Base-by-base conservation (phyloP, 2,113 vertebrate species). In the Guaruba guarouba region DNA sequence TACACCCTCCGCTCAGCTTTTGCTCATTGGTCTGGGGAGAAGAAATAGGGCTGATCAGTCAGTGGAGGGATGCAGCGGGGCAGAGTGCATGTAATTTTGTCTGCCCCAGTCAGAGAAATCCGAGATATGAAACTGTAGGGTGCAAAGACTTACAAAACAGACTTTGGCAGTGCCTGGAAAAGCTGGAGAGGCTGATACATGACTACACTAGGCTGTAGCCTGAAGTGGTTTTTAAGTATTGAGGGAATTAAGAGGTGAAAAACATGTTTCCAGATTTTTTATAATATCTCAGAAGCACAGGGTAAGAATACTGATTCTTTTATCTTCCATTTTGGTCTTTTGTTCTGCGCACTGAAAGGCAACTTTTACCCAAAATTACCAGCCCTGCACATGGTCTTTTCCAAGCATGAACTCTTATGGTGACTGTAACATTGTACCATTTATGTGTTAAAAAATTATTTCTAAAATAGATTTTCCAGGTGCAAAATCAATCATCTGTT, bases 401-500 rank as follows among this genome's bases (percentile, higher is more conserved):
- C 62, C 14, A 79, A 54, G 62, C 28, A 27, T 7, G 37, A 73
- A 43, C 52, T 68, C 17, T 59, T 92, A 7, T 1, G 37, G 73
- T 93, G 39, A 20, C 29, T 41, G 24, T 44, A 94, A 76, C 23
- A 25, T 25, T 2, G 3, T n/a, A 4, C 4, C 2, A 39, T 43
- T 86, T 81, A 37, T 37, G 61, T 10, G 17, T 43, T 28, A 17
- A 91, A 85, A 95, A 93, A 63, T 52, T 0, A 43, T 73, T 91
- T 79, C 48, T 78, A 14, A 73, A 94, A 84, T 59, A 59, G 44
- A 28, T 93, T 96, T 93, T 85, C 90, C 88, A 93, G 86, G 43
- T 94, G 83, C 43, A 76, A 80, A 84, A 76, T 77, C 54, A 33
- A 62, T 96, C 92, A 82, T 96, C 86, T 91, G 67, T 89, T 96